Conservation (phyloP, 2,888 invertebrate species). For the Eupelmus urozonus region DNA sequence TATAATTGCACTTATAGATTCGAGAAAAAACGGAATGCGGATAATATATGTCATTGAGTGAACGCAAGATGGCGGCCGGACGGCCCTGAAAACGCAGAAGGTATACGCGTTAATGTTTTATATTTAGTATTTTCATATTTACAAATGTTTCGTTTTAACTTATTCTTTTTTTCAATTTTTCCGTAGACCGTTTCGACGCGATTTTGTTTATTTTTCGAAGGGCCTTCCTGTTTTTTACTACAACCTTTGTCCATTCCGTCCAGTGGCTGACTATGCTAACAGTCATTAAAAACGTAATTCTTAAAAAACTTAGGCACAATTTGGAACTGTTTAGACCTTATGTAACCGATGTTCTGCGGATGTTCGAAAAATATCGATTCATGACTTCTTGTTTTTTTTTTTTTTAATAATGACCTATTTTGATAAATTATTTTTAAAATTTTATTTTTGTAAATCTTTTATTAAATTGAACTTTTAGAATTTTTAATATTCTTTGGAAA, state of each 20-base stretch:
- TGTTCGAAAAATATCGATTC: conserved; percentile 31
- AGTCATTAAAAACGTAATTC: conserved; percentile 71
- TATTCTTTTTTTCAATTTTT: background rate
- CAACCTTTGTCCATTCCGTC: conserved; percentile 54
- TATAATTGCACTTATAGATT: conserved; percentile 77
- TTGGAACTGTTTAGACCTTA: conserved; percentile 76
- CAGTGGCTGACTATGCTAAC: conserved; percentile 57
- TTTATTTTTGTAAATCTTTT: too few species aligned
- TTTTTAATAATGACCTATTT: background rate
- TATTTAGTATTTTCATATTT: conserved; percentile 45
- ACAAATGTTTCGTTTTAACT: conserved; percentile 53
- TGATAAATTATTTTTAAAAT: conserved; percentile 19
- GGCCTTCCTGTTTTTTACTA: conserved; percentile 55
- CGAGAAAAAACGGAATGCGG: conserved; percentile 75
- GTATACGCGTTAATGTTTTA: conserved; percentile 62
- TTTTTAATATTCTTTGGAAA: too few species aligned
- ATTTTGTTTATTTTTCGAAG: conserved; percentile 45
- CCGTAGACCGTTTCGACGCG: conserved; percentile 23
- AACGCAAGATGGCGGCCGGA: conserved; percentile 76
- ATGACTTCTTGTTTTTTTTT: background rate
- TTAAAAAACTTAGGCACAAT: conserved; percentile 77
- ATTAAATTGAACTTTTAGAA: too few species aligned
- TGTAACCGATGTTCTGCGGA: conserved; percentile 30
- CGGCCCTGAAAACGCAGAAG: conserved; percentile 74
- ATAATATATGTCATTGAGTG: conserved; percentile 62